Percentiles rank a stretch among this genome's conserved stretches.
phyloP scores from a whole-genome alignment of 2,113 vertebrate genomes.

The Pelvicachromis taeniatus region DNA sequence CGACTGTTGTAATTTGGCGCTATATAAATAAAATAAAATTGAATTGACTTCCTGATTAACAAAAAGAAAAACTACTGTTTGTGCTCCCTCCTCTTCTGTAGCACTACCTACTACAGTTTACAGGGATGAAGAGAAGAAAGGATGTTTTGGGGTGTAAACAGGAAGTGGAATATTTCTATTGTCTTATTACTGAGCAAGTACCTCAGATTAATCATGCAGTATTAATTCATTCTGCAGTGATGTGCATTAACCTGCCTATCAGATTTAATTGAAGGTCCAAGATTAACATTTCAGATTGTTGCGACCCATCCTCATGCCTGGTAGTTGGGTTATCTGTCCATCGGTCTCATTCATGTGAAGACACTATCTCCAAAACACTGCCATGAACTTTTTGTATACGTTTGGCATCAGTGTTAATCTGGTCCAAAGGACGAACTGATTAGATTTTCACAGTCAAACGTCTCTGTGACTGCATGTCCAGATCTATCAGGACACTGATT shows the following conservation, averaged over 20 bases:
- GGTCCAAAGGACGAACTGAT: rapidly evolving
- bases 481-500: background rate
- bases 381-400: background rate
- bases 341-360: background rate
- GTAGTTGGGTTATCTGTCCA: background rate
- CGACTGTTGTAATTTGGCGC: background rate
- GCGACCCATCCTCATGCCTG: rapidly evolving
- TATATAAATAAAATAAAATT: background rate
- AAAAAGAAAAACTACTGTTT: too few relatives aligned
- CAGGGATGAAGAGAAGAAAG: background rate
- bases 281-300: rapidly evolving
- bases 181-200: background rate
- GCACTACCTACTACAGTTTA: background rate
- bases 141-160: background rate
- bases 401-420: background rate
- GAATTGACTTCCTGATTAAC: background rate
- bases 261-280: background rate
- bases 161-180: background rate
- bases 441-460: rapidly evolving
- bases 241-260: background rate
- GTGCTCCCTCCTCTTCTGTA: background rate
- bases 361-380: rapidly evolving
- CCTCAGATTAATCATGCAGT: background rate
- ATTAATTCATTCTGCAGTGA: background rate
- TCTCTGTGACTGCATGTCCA: background rate